These are phyloP conservation scores for Helicolenus hilgendorfi DNA, from an alignment of 2,797 vertebrate genomes.

Conservation along the genomic window DNA sequence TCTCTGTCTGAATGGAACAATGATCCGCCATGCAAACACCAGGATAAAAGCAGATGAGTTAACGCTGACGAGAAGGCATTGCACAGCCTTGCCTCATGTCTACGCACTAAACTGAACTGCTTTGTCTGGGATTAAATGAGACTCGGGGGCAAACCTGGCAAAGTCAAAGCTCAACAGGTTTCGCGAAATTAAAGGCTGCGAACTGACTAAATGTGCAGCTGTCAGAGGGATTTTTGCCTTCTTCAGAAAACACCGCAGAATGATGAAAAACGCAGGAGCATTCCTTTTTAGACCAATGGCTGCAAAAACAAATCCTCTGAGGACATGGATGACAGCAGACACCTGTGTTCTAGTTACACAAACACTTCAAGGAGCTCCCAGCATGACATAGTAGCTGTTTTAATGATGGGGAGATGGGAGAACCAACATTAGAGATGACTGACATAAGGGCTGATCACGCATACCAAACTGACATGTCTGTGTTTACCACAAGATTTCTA, in stretches of 20 bases:
- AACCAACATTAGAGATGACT: conserved; percentile 34
- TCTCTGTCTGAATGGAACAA: conserved; percentile 26
- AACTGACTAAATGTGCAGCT: conserved; percentile 65
- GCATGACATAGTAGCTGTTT: conserved; percentile 35
- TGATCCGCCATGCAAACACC: conserved; percentile 34
- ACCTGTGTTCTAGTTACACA: conserved; percentile 69
- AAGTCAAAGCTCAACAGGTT: conserved; percentile 60
- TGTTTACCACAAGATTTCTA: neutral
- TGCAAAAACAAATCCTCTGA: conserved; percentile 63
- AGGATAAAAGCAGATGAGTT: conserved; percentile 45
- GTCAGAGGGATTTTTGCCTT: conserved; percentile 61
- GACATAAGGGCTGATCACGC: neutral
- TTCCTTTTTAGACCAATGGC: conserved; percentile 49
- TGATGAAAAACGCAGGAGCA: conserved; percentile 43
- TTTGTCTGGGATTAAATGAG: conserved; percentile 59
- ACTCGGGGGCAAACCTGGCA: conserved; percentile 48
- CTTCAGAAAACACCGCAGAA: conserved; percentile 59
- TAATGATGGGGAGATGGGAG: conserved; percentile 5
- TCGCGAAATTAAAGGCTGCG: conserved; percentile 60
- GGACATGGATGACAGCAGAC: conserved; percentile 64
- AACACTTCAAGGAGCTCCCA: conserved; percentile 36
- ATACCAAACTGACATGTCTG: conserved; percentile 17
- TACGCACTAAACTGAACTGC: conserved; percentile 22
- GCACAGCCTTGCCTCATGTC: conserved; percentile 30
- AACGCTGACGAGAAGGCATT: conserved; percentile 26